Conservation (phyloP, 2,797 vertebrate species). For the Micromesistius poutassou region DNA sequence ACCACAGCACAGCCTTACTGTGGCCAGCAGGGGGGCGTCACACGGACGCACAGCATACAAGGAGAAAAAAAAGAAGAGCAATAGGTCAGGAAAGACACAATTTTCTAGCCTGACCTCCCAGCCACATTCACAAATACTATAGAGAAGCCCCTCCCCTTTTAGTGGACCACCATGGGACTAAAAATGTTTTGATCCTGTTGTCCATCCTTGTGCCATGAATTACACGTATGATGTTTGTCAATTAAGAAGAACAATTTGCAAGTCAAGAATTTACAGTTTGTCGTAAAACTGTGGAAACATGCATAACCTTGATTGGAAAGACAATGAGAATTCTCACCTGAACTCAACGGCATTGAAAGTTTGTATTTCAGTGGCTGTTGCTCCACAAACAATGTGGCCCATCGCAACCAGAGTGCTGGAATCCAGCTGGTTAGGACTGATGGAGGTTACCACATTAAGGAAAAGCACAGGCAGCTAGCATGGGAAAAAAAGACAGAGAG, state of each 20-base stretch:
- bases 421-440: slow-evolving; percentile 65
- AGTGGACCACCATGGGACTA: no score
- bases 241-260: no score
- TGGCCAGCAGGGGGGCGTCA: slow-evolving; percentile 48
- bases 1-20: slow-evolving; percentile 75
- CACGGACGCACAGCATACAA: slow-evolving; percentile 16
- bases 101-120: not conserved
- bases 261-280: no score
- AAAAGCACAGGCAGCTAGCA: slow-evolving; percentile 68
- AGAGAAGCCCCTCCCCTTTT: no score
- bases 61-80: not conserved
- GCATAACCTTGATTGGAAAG: not conserved
- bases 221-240: no score
- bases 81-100: not conserved
- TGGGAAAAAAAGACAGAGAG: not conserved
- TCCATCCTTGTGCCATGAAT: no score
- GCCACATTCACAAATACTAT: no score
- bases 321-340: slow-evolving; percentile 58
- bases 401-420: slow-evolving; percentile 74
- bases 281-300: no score
- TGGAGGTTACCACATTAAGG: slow-evolving; percentile 61
- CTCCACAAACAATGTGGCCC: slow-evolving; percentile 76
- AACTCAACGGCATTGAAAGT: slow-evolving; percentile 74
- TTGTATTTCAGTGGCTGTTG: slow-evolving; percentile 60
- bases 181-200: not conserved